phyloP scores from a whole-genome alignment of 2,888 invertebrate species.

The Allophyes oxyacanthae region DNA sequence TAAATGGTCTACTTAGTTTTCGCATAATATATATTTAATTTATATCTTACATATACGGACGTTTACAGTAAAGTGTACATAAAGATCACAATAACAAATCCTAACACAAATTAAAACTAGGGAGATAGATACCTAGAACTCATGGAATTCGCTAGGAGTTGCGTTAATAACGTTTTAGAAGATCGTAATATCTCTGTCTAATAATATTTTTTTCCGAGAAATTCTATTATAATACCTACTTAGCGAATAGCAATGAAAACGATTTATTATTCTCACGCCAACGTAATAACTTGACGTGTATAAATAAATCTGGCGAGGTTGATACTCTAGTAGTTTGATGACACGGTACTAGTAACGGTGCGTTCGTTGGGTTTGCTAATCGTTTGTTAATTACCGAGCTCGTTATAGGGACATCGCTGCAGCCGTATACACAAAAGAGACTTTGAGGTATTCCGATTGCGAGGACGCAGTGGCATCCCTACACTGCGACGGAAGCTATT shows the following conservation, averaged over 20 bases:
- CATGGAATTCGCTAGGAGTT: too few species aligned
- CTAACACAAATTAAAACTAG: too few species aligned
- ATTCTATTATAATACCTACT: not conserved
- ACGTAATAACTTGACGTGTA: conserved; percentile 5
- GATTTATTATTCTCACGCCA: not conserved
- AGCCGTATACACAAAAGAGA: conserved; percentile 49
- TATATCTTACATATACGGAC: too few species aligned
- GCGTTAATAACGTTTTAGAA: not conserved
- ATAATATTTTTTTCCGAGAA: not conserved
- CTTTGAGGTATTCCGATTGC: conserved; percentile 50
- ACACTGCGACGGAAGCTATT: conserved; percentile 79
- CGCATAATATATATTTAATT: too few species aligned
- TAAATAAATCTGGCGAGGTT: conserved; percentile 12
- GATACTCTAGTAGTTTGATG: conserved; percentile 23
- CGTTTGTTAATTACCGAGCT: conserved; percentile 57
- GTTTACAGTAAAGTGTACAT: too few species aligned
- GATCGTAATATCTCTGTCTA: not conserved
- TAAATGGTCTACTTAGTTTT: too few species aligned
- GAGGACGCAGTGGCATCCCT: conserved; percentile 64
- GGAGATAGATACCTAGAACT: too few species aligned
- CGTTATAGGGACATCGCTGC: conserved; percentile 46
- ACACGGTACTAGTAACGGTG: conserved; percentile 11
- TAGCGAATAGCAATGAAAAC: not conserved
- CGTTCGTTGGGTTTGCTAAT: conserved; percentile 40
- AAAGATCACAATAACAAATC: too few species aligned